Conservation (phyloP, 2,888 invertebrate genomes). For the Spodoptera littoralis region DNA sequence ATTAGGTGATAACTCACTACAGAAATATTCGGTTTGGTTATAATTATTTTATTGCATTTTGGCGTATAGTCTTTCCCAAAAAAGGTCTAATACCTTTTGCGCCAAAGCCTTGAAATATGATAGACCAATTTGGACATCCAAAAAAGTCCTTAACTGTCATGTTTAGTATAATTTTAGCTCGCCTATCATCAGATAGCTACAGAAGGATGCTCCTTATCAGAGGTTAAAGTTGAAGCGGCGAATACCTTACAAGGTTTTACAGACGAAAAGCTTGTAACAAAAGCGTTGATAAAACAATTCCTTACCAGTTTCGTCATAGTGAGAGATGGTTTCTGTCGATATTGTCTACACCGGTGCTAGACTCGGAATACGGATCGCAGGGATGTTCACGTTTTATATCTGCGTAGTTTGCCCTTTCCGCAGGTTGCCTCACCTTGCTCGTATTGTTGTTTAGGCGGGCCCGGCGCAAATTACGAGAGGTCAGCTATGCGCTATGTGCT, state of each 20-base stretch:
- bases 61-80: too few relatives aligned
- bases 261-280: conserved; percentile 37
- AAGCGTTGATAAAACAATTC: conserved; percentile 46
- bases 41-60: too few relatives aligned
- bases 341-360: conserved; percentile 66
- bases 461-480: conserved; percentile 66
- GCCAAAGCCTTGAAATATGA: too few relatives aligned
- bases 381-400: conserved; percentile 85
- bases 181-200: conserved; percentile 24
- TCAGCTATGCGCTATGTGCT: conserved; percentile 47
- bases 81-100: too few relatives aligned
- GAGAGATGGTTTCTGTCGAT: conserved; percentile 65
- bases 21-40: too few relatives aligned
- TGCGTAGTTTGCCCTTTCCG: conserved; percentile 82
- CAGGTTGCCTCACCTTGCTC: conserved; percentile 85
- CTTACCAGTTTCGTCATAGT: conserved; percentile 81
- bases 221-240: conserved; percentile 36
- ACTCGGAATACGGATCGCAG: conserved; percentile 74
- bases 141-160: neutral
- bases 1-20: too few relatives aligned
- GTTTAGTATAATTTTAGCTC: conserved; percentile 13
- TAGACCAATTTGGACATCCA: neutral
- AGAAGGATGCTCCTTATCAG: conserved; percentile 40
- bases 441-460: conserved; percentile 77
- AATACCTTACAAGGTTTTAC: conserved; percentile 38